These are phyloP conservation scores for Nomada flava DNA, from an alignment of 2,888 invertebrate species.

Conservation along the genomic window DNA sequence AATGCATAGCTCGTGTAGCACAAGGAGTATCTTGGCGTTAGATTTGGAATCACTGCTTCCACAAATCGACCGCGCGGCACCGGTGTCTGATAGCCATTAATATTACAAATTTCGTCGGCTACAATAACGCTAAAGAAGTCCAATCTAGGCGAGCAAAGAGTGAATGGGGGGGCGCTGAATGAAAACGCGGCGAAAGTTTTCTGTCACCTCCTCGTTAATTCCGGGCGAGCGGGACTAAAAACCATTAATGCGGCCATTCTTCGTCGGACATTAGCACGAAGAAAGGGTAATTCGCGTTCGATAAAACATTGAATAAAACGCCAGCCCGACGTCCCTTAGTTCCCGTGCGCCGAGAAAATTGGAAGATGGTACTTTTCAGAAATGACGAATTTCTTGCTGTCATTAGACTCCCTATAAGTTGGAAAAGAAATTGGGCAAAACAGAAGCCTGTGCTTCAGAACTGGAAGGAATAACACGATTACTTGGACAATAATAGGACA, in stretches of 20 bases:
- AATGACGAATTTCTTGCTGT: neutral
- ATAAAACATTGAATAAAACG: constrained; percentile 52
- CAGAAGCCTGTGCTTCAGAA: too few species aligned
- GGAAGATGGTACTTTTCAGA: neutral
- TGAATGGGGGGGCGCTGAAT: constrained; percentile 37
- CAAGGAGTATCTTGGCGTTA: constrained; percentile 22
- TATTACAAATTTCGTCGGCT: constrained; percentile 51
- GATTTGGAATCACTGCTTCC: constrained; percentile 36
- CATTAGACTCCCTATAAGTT: neutral
- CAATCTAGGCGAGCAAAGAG: constrained; percentile 1
- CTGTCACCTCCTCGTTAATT: constrained; percentile 57
- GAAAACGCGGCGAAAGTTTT: constrained; percentile 51
- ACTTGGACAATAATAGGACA: too few species aligned
- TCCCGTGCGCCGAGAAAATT: neutral
- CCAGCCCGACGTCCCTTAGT: neutral
- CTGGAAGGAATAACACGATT: too few species aligned
- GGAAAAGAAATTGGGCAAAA: too few species aligned
- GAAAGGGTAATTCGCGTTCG: constrained; percentile 52
- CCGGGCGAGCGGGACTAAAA: constrained; percentile 49
- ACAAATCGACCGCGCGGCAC: constrained; percentile 9
- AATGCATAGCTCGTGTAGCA: constrained; percentile 42
- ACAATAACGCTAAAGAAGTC: constrained; percentile 51
- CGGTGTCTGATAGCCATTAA: constrained; percentile 45
- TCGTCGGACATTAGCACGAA: constrained; percentile 33
- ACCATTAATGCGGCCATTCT: constrained; percentile 56